These are phyloP conservation scores for Chiloscyllium plagiosum DNA, from an alignment of 2,113 vertebrate species.

Conservation along the genomic window DNA sequence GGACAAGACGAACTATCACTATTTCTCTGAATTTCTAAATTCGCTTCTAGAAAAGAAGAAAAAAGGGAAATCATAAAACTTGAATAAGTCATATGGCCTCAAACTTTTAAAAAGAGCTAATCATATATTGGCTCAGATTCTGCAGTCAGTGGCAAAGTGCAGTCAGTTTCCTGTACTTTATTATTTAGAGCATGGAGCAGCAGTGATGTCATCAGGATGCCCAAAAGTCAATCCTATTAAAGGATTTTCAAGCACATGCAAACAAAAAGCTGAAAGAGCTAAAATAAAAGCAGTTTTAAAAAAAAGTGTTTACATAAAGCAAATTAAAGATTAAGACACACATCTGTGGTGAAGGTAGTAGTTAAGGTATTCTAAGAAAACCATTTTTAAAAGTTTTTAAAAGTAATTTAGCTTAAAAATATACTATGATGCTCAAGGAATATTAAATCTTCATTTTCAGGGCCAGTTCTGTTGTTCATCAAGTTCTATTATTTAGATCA, in stretches of 20 bases:
- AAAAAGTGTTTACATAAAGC: neutral
- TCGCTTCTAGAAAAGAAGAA: neutral
- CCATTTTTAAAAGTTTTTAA: neutral
- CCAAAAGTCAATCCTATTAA: neutral
- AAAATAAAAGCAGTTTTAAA: neutral
- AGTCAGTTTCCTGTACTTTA: neutral
- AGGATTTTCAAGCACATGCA: neutral
- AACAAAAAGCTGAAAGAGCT: neutral
- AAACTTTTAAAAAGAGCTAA: neutral
- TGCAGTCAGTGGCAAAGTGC: too few relatives aligned
- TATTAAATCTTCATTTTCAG: neutral
- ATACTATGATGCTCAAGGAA: neutral
- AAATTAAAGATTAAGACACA: neutral
- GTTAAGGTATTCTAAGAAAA: neutral
- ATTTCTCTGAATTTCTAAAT: constrained; percentile 28
- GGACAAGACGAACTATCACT: constrained; percentile 3
- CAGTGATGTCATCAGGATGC: neutral
- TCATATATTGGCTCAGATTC: neutral
- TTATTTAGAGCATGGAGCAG: neutral
- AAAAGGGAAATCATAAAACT: neutral
- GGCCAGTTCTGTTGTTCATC: neutral
- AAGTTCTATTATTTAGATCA: neutral
- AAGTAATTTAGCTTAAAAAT: neutral
- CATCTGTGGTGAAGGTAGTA: neutral
- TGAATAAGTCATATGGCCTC: neutral